Percentiles rank a stretch among this genome's conserved stretches.
These are phyloP conservation scores for Pterostichus niger DNA, from an alignment of 2,888 invertebrate species.

Conservation along the genomic window DNA sequence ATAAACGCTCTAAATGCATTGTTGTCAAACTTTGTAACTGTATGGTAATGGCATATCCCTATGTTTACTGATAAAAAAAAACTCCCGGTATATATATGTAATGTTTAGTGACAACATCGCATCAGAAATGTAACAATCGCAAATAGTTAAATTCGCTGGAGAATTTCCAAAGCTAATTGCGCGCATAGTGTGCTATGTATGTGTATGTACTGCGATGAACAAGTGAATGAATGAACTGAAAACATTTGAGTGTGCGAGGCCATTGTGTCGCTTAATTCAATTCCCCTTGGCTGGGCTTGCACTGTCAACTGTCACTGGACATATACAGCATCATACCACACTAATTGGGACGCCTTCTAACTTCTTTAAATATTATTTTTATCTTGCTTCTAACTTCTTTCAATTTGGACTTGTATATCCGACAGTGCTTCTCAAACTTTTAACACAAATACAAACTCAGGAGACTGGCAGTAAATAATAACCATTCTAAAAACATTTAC, in stretches of 20 bases:
- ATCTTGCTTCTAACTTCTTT: neutral
- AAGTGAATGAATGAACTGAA: conserved; percentile 69
- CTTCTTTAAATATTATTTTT: conserved; percentile 47
- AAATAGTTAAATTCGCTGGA: conserved; percentile 41
- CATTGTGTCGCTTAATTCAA: conserved; percentile 70
- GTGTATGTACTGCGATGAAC: conserved; percentile 55
- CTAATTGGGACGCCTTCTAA: conserved; percentile 41
- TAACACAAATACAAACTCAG: too few species aligned
- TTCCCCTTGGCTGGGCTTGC: conserved; percentile 64
- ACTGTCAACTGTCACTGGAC: conserved; percentile 28
- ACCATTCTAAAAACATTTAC: too few species aligned
- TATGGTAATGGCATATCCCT: too few species aligned
- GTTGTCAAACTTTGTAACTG: too few species aligned
- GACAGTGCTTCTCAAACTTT: neutral
- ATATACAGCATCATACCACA: conserved; percentile 36
- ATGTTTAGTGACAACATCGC: conserved; percentile 1
- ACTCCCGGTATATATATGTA: too few species aligned
- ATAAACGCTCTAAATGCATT: too few species aligned
- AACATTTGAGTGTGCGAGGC: conserved; percentile 70
- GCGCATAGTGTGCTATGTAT: conserved; percentile 46
- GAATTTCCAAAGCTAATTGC: conserved; percentile 58
- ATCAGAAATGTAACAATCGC: conserved; percentile 32
- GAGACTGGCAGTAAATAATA: too few species aligned
- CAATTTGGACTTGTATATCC: neutral
- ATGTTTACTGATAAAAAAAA: too few species aligned